Evolutionary conservation across 2,113 vertebrate species (phyloP).

Genomic region (Carassius gibelio): DNA sequence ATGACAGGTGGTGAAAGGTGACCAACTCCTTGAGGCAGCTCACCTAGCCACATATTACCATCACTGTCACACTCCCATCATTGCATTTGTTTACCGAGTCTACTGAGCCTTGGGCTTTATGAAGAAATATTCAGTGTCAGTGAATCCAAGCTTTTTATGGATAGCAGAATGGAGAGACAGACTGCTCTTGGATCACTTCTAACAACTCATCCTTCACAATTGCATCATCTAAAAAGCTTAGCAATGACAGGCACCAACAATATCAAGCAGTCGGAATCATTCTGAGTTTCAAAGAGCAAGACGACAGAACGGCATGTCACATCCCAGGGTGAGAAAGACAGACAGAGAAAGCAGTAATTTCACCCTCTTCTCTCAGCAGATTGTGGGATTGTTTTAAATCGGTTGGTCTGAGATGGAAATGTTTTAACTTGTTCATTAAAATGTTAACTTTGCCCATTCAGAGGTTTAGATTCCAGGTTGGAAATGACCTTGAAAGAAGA

Average conservation of each 20-base stretch:
- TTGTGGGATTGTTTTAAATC: constrained; percentile 65
- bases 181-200: not conserved
- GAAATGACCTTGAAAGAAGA: too few species aligned
- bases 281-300: constrained; percentile 22
- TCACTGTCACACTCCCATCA: constrained; percentile 70
- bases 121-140: constrained; percentile 20
- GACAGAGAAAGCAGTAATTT: constrained; percentile 61
- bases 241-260: constrained; percentile 14
- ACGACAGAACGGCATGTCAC: constrained; percentile 15
- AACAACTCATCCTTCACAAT: not conserved
- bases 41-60: constrained; percentile 74
- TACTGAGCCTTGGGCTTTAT: constrained; percentile 31
- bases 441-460: too few species aligned
- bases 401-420: too few species aligned
- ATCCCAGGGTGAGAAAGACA: constrained; percentile 3
- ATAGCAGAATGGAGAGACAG: not conserved
- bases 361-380: constrained; percentile 68
- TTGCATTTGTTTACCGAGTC: not conserved
- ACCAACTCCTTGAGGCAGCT: constrained; percentile 68
- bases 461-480: too few species aligned
- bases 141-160: constrained; percentile 9
- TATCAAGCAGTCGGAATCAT: constrained; percentile 1
- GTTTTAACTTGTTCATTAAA: too few species aligned
- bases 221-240: constrained; percentile 25
- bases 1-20: constrained; percentile 80